These are phyloP conservation scores for Agriopis aurantiaria DNA, from an alignment of 2,888 invertebrate genomes.

Conservation along the genomic window DNA sequence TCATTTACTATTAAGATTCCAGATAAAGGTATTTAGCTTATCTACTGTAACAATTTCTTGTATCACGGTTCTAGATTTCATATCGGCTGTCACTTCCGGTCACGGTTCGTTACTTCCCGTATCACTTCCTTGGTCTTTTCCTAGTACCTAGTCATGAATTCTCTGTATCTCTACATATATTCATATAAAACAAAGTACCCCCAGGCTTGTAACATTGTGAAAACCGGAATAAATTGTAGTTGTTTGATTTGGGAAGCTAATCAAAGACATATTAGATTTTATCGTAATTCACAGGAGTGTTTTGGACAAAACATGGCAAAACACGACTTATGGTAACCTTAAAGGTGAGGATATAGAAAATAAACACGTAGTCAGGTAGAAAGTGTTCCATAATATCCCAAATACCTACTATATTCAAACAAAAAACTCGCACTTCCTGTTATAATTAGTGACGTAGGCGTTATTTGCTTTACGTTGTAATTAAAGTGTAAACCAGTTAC, in stretches of 20 bases:
- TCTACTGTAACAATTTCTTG: neutral
- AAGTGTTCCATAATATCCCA: no score
- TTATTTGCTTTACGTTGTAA: constrained; percentile 6
- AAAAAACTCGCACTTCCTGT: constrained; percentile 20
- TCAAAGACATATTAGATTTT: no score
- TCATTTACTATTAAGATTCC: neutral
- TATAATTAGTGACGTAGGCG: constrained; percentile 8
- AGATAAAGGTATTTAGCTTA: constrained; percentile 10
- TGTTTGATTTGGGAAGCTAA: no score
- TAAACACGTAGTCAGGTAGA: no score
- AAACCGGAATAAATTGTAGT: no score
- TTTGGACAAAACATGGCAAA: no score
- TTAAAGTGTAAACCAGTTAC: constrained; percentile 27
- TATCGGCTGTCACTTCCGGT: constrained; percentile 31
- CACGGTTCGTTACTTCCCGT: constrained; percentile 28
- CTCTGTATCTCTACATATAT: neutral
- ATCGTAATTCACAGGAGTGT: no score
- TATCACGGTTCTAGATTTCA: constrained; percentile 16
- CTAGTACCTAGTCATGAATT: constrained; percentile 14
- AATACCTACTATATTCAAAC: neutral
- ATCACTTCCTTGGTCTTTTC: constrained; percentile 30
- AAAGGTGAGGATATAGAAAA: no score
- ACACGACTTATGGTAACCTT: no score
- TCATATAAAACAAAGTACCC: no score
- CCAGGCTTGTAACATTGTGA: no score